phyloP scores from a whole-genome alignment of 2,113 vertebrate species.

The Ibidorhyncha struthersii region DNA sequence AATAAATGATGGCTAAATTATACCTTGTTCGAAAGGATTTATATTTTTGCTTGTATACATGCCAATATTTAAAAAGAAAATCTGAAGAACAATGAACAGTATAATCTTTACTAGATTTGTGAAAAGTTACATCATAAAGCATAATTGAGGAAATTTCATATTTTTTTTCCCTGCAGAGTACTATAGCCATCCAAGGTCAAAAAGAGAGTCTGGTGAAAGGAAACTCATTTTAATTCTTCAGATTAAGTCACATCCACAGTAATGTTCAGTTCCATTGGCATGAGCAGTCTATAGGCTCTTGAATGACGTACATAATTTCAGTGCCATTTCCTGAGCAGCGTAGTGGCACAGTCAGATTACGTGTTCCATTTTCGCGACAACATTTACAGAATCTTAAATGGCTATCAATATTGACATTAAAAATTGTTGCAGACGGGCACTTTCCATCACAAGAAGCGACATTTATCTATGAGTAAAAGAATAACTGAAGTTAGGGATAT shows the following conservation, averaged over 20 bases:
- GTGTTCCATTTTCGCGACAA: slow-evolving; percentile 90
- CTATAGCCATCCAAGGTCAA: background rate
- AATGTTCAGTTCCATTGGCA: slow-evolving; percentile 92
- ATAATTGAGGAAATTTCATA: background rate
- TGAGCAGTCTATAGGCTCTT: slow-evolving; percentile 92
- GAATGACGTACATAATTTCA: slow-evolving; percentile 86
- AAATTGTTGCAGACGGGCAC: slow-evolving; percentile 97
- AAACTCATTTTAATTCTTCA: background rate
- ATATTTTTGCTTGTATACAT: background rate
- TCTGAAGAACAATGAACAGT: background rate
- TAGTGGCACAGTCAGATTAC: slow-evolving; percentile 86
- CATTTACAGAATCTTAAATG: slow-evolving; percentile 98
- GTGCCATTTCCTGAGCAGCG: slow-evolving; percentile 93
- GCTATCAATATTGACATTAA: slow-evolving; percentile 96
- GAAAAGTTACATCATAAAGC: background rate
- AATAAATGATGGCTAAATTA: background rate
- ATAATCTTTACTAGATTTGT: background rate
- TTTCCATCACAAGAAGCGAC: slow-evolving; percentile 96
- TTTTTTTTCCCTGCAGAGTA: background rate
- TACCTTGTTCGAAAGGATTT: background rate
- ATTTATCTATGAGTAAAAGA: slow-evolving; percentile 78
- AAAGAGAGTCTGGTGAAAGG: background rate
- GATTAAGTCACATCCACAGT: background rate
- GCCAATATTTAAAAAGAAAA: background rate
- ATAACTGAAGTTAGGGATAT: background rate